Evolutionary conservation across 2,797 vertebrate species (phyloP).

Genomic region (Oryzias dopingdopingensis): DNA sequence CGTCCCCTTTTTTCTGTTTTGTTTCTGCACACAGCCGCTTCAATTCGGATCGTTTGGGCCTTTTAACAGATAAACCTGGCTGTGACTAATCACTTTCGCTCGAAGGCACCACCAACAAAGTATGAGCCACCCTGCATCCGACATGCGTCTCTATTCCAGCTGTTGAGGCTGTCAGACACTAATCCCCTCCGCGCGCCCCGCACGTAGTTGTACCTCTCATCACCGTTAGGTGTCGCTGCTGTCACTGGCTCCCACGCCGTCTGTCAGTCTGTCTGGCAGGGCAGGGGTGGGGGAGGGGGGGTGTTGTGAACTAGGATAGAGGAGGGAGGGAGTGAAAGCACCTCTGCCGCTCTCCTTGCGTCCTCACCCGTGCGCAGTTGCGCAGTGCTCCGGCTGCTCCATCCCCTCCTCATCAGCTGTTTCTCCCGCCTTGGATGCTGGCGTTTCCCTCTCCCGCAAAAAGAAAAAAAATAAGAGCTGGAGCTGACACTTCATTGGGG

Average conservation of each 20-base stretch:
- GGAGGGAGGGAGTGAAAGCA: conserved; percentile 48
- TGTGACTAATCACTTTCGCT: conserved; percentile 1
- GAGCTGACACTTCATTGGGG: conserved; percentile 46
- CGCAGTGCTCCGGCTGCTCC: conserved; percentile 76
- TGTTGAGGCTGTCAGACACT: conserved; percentile 15
- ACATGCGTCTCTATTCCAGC: conserved; percentile 6
- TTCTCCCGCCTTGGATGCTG: conserved; percentile 64
- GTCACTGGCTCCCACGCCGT: conserved; percentile 50
- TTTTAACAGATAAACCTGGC: background rate
- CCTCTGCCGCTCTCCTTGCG: conserved; percentile 59
- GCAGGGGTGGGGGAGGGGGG: conserved; percentile 42
- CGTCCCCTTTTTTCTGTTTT: background rate
- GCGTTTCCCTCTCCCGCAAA: conserved; percentile 33
- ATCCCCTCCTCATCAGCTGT: conserved; percentile 65
- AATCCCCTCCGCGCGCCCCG: background rate
- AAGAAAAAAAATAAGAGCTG: conserved; percentile 17
- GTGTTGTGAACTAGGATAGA: conserved; percentile 41
- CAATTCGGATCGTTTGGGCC: conserved; percentile 4
- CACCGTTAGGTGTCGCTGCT: conserved; percentile 71
- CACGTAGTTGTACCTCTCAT: conserved; percentile 16
- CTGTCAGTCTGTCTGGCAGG: conserved; percentile 60
- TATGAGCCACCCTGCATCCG: background rate
- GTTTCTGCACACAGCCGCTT: background rate
- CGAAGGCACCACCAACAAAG: background rate
- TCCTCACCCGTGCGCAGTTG: conserved; percentile 75